phyloP scores from a whole-genome alignment of 2,797 vertebrate species.

The Molossus alvarezi region DNA sequence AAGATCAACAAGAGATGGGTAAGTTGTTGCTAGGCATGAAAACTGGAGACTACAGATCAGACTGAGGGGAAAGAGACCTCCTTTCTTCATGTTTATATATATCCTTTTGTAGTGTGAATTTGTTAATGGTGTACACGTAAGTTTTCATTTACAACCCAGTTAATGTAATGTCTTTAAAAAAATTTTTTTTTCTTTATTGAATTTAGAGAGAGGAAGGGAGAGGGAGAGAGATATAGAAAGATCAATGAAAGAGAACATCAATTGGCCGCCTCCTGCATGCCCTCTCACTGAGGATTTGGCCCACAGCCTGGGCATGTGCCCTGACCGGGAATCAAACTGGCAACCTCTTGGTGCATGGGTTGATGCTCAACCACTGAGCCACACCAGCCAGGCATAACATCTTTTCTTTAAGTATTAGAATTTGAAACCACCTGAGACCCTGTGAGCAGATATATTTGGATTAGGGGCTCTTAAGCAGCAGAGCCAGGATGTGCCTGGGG shows the following conservation, averaged over 20 bases:
- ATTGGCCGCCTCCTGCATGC: too few relatives aligned
- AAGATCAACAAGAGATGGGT: conserved; percentile 3
- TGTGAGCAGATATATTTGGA: background rate
- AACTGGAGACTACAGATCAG: background rate
- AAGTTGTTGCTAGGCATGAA: background rate
- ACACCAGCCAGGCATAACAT: too few relatives aligned
- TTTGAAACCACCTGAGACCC: conserved; percentile 44
- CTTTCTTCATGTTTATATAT: background rate
- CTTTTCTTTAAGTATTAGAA: background rate
- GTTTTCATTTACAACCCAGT: background rate
- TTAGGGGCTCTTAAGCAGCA: background rate
- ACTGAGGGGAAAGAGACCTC: background rate
- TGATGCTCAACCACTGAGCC: too few relatives aligned
- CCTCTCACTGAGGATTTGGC: too few relatives aligned
- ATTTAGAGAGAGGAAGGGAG: too few relatives aligned
- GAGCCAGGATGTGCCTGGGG: background rate
- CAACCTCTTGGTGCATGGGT: too few relatives aligned
- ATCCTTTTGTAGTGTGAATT: conserved; percentile 1
- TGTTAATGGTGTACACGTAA: background rate
- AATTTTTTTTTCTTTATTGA: too few relatives aligned
- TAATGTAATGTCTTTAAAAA: background rate
- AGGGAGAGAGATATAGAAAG: too few relatives aligned
- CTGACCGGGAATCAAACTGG: too few relatives aligned
- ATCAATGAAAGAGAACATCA: too few relatives aligned
- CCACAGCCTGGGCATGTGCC: too few relatives aligned